A percentile compares a stretch with the other conserved stretches of the same genome.
phyloP scores from a whole-genome alignment of 2,113 vertebrate species.

The Percina caprodes region DNA sequence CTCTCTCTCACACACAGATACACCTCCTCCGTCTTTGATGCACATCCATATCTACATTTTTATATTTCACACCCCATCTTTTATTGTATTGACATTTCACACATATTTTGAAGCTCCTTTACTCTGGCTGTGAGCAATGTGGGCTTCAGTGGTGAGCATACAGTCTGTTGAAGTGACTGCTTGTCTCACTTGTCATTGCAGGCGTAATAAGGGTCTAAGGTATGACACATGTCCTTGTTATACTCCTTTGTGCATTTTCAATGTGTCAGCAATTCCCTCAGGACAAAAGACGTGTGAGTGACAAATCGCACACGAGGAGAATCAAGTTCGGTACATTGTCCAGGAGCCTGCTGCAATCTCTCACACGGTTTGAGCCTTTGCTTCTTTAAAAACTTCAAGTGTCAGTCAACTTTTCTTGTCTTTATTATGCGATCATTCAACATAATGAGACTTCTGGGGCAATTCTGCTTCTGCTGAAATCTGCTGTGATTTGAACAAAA shows the following conservation, averaged over 20 bases:
- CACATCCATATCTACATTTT: constrained; percentile 53
- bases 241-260: constrained; percentile 75
- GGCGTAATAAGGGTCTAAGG: constrained; percentile 79
- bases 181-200: constrained; percentile 76
- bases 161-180: constrained; percentile 66
- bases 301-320: constrained; percentile 73
- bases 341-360: constrained; percentile 31
- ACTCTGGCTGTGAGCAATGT: constrained; percentile 54
- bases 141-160: constrained; percentile 28
- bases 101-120: constrained; percentile 54
- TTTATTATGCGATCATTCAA: constrained; percentile 42
- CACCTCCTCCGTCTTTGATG: constrained; percentile 15
- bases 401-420: constrained; percentile 47
- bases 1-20: neutral
- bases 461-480: constrained; percentile 6
- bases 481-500: constrained; percentile 21
- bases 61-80: constrained; percentile 56
- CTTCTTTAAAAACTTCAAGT: constrained; percentile 36
- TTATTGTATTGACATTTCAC: constrained; percentile 62
- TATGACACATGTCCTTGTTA: constrained; percentile 81
- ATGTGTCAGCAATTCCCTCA: constrained; percentile 71
- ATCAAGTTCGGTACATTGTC: constrained; percentile 69
- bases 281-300: constrained; percentile 56
- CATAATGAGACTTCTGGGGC: constrained; percentile 47
- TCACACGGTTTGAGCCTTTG: neutral